Conservation (phyloP, 64 coral and sea anemone genomes). For the Porites australiensis region DNA sequence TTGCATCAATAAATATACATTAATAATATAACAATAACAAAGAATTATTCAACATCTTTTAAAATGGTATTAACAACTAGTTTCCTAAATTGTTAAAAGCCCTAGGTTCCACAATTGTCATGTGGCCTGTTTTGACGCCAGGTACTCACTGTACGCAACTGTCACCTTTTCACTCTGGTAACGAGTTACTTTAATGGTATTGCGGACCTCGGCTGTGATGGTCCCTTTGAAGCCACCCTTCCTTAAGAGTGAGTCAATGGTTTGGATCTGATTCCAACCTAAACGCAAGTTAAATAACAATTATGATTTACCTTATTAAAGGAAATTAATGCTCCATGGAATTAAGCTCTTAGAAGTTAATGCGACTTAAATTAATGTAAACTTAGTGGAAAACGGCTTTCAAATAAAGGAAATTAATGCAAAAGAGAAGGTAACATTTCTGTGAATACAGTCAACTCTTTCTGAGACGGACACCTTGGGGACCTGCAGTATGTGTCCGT, state of each 20-base stretch:
- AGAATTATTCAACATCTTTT: conserved; percentile 17
- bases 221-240: conserved; percentile 97
- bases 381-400: too few relatives aligned
- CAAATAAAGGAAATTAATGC: too few relatives aligned
- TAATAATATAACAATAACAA: conserved; percentile 9
- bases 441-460: too few relatives aligned
- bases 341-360: too few relatives aligned
- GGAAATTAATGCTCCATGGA: too few relatives aligned
- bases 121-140: conserved; percentile 71
- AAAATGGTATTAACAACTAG: conserved; percentile 55
- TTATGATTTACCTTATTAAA: not conserved
- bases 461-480: too few relatives aligned
- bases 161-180: conserved; percentile 99
- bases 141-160: conserved; percentile 94
- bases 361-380: too few relatives aligned
- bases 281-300: not conserved
- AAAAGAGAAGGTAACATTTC: too few relatives aligned
- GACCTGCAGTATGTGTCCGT: too few relatives aligned
- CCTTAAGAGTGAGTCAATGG: conserved; percentile 91
- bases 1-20: conserved; percentile 9
- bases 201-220: conserved; percentile 86
- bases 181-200: conserved; percentile 93
- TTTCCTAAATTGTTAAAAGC: conserved; percentile 45
- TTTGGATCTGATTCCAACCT: conserved; percentile 99
- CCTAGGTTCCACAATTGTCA: conserved; percentile 50